A percentile compares a stretch with the other conserved stretches of the same genome.
phyloP scores from a whole-genome alignment of 1,140 invertebrate species.

The Eriocheir sinensis region DNA sequence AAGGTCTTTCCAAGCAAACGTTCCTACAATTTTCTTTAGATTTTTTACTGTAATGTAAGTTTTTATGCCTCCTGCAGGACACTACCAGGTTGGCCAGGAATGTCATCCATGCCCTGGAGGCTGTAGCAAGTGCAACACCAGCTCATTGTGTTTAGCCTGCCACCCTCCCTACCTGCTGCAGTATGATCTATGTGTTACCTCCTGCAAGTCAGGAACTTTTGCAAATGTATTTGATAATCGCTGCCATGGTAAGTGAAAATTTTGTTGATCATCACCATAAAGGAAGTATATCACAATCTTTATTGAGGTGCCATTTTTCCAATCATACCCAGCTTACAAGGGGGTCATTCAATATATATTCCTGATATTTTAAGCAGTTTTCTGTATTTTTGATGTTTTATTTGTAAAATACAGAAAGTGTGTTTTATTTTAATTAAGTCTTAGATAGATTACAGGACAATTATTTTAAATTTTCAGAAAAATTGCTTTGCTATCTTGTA shows the following conservation, averaged over 20 bases:
- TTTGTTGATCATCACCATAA: not conserved
- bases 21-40: no score
- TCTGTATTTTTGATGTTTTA: no score
- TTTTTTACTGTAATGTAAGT: no score
- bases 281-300: not conserved
- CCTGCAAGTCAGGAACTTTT: constrained; percentile 72
- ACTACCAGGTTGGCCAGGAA: constrained; percentile 47
- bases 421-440: no score
- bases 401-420: no score
- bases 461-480: no score
- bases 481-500: no score
- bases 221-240: constrained; percentile 75
- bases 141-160: constrained; percentile 59
- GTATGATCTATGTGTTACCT: constrained; percentile 71
- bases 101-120: constrained; percentile 72
- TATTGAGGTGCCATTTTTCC: not conserved
- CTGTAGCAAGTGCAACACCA: constrained; percentile 65
- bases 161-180: constrained; percentile 75
- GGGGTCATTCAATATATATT: no score
- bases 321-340: no score
- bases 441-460: no score
- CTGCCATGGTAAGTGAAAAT: constrained; percentile 67
- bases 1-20: no score
- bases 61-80: constrained; percentile 19
- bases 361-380: no score